phyloP scores from a whole-genome alignment of 2,113 vertebrate species.

The Aldabrachelys gigantea region DNA sequence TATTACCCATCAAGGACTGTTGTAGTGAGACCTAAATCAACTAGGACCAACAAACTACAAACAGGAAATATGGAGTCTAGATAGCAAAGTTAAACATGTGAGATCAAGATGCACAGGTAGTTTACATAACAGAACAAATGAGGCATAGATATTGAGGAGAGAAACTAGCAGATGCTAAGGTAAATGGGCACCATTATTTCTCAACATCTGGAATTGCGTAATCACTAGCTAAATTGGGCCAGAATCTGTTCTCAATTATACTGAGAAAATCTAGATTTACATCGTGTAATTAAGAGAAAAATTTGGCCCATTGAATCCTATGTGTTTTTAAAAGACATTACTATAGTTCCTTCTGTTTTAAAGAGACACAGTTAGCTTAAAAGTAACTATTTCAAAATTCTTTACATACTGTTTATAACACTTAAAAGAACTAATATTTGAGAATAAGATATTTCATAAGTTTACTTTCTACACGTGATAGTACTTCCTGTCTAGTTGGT shows the following conservation, averaged over 20 bases:
- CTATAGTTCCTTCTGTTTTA: neutral
- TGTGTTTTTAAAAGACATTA: neutral
- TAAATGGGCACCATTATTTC: constrained; percentile 20
- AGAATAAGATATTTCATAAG: neutral
- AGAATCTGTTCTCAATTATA: neutral
- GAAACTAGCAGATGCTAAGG: constrained; percentile 3
- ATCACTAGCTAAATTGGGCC: neutral
- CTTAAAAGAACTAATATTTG: neutral
- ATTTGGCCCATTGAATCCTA: neutral
- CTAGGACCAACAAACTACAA: neutral
- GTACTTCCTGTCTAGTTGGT: neutral
- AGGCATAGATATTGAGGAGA: neutral
- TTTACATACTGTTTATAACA: neutral
- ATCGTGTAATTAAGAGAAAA: fast-evolving
- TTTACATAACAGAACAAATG: neutral
- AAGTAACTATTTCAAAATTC: neutral
- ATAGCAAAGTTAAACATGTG: neutral
- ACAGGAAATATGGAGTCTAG: neutral
- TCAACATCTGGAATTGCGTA: neutral
- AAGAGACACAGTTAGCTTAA: neutral
- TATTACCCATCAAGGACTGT: neutral
- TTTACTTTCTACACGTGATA: neutral
- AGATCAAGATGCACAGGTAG: neutral
- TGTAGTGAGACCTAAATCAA: constrained; percentile 2
- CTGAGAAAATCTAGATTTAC: neutral